Percentiles rank a stretch among this genome's conserved stretches.
phyloP scores from a whole-genome alignment of 1,140 invertebrate genomes.

The Thereuonema tuberculata region DNA sequence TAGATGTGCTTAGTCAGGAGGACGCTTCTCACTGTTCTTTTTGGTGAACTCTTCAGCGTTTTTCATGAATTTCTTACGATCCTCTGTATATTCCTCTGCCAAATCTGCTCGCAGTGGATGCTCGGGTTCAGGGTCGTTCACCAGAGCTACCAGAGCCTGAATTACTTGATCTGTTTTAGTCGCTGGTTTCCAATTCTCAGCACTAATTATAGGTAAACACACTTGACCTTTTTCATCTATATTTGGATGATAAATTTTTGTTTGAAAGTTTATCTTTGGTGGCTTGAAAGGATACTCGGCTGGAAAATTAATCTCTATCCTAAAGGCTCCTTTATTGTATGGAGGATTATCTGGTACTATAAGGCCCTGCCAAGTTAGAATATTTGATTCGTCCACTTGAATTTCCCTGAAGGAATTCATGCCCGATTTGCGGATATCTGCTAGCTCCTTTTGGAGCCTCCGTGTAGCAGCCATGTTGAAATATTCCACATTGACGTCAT shows the following conservation, averaged over 20 bases:
- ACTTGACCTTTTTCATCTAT: conserved; percentile 98
- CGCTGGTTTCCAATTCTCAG: conserved; percentile 99
- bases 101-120: conserved; percentile 92
- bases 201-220: conserved; percentile 93
- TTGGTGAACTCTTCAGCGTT: conserved; percentile 98
- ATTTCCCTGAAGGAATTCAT: conserved; percentile 84
- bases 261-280: conserved; percentile 96
- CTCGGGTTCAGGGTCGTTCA: conserved; percentile 96
- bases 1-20: conserved; percentile 63
- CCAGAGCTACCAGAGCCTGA: conserved; percentile 84
- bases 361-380: conserved; percentile 84
- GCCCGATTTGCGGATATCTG: conserved; percentile 68
- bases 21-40: conserved; percentile 93
- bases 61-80: conserved; percentile 94
- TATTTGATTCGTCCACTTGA: conserved; percentile 84
- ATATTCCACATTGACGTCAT: neutral
- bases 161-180: conserved; percentile 99
- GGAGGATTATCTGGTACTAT: conserved; percentile 91
- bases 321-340: conserved; percentile 97
- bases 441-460: conserved; percentile 62
- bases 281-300: conserved; percentile 99
- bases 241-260: conserved; percentile 99
- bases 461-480: conserved; percentile 51
- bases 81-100: conserved; percentile 91
- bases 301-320: conserved; percentile 95